A percentile compares a stretch with the other conserved stretches of the same genome.
Conservation (phyloP, 2,797 vertebrate species). For the Phoxinus dragarum region DNA sequence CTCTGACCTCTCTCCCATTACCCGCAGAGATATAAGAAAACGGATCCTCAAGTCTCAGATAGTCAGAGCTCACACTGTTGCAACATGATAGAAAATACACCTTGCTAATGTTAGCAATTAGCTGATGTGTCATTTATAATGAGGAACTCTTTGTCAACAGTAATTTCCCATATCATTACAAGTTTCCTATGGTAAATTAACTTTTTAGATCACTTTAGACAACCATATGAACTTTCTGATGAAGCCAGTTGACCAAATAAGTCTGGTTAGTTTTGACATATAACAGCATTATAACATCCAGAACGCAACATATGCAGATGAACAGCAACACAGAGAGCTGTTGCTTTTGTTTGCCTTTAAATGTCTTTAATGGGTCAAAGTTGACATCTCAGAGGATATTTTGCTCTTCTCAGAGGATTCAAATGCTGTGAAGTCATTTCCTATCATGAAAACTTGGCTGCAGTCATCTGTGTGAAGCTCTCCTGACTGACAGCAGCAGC, state of each 20-base stretch:
- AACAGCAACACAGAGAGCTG: neutral
- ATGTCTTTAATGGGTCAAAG: neutral
- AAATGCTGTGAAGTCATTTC: conserved; percentile 52
- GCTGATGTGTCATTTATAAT: conserved; percentile 30
- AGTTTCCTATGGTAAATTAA: conserved; percentile 1
- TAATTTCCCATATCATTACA: neutral
- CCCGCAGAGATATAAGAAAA: conserved; percentile 18
- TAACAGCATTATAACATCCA: neutral
- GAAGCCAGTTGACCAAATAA: neutral
- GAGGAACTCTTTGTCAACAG: neutral
- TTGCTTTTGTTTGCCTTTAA: neutral
- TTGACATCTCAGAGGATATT: neutral
- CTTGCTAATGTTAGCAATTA: conserved; percentile 28
- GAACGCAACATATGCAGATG: neutral
- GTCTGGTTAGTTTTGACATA: neutral
- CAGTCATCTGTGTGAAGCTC: conserved; percentile 20
- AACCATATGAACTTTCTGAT: neutral
- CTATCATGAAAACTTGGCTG: conserved; percentile 37
- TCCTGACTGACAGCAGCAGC: conserved; percentile 52
- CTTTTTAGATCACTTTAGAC: neutral
- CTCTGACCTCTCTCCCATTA: conserved; percentile 60
- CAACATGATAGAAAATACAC: neutral
- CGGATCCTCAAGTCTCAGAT: neutral
- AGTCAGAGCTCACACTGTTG: conserved; percentile 10
- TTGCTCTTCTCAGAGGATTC: conserved; percentile 26